These are phyloP conservation scores for Ailuropoda melanoleuca DNA, from an alignment of 2,113 vertebrate species.

Conservation along the genomic window DNA sequence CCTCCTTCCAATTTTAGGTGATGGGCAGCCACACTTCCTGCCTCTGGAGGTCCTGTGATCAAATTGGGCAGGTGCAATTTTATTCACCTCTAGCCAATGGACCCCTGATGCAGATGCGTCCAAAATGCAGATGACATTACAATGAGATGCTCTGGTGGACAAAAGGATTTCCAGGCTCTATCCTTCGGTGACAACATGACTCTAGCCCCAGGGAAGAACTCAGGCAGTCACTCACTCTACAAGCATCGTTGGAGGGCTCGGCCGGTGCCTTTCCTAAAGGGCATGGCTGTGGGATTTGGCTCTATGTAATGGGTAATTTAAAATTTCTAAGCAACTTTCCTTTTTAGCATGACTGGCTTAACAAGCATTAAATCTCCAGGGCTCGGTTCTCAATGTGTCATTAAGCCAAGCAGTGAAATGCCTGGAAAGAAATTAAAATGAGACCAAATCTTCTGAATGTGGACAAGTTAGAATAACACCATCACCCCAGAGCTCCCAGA, in stretches of 20 bases:
- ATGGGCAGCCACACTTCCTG: no score
- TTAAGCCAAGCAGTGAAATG: slow-evolving; percentile 35
- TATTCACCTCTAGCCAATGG: background rate
- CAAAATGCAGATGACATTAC: background rate
- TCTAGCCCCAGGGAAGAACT: background rate
- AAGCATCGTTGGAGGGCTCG: background rate
- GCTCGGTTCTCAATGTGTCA: slow-evolving; percentile 40
- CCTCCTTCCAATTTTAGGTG: background rate
- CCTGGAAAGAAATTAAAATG: slow-evolving; percentile 39
- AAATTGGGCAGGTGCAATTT: background rate
- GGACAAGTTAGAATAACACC: background rate
- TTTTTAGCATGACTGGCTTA: slow-evolving; percentile 43
- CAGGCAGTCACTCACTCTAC: background rate
- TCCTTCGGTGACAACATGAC: fast-evolving
- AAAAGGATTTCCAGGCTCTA: background rate
- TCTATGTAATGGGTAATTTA: background rate
- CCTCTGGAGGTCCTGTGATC: background rate
- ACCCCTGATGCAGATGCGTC: background rate
- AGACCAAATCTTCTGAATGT: background rate
- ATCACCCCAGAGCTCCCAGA: background rate
- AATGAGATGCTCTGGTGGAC: background rate
- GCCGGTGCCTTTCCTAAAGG: background rate
- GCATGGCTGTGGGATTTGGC: background rate
- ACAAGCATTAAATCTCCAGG: slow-evolving; percentile 59
- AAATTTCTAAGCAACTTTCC: slow-evolving; percentile 47